Percentiles rank a stretch among this genome's conserved stretches.
Conservation (phyloP, 2,113 vertebrate genomes). For the Zeus faber region DNA sequence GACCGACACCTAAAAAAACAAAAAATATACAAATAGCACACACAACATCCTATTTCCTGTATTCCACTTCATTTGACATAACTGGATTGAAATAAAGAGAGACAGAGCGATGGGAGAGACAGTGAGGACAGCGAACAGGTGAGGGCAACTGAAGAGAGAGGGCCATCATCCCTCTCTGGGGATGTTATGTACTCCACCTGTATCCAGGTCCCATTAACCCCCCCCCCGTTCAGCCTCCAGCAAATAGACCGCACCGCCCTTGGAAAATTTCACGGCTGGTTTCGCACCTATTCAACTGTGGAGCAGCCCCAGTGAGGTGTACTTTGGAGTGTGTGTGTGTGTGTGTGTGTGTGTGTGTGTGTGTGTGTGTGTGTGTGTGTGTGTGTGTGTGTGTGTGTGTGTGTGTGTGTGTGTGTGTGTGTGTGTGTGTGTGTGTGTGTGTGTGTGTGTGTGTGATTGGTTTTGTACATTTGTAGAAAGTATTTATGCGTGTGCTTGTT, state of each 20-base stretch:
- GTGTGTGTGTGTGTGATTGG: background rate
- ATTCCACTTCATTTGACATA: too few relatives aligned
- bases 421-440: constrained; percentile 3
- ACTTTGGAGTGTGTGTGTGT: background rate
- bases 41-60: too few relatives aligned
- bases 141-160: background rate
- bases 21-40: too few relatives aligned
- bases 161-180: background rate
- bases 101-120: too few relatives aligned
- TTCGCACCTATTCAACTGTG: constrained; percentile 10
- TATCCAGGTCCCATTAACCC: constrained; percentile 9
- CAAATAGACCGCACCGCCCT: constrained; percentile 1
- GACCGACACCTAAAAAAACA: too few relatives aligned
- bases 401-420: constrained; percentile 5
- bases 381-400: constrained; percentile 4
- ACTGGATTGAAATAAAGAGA: too few relatives aligned
- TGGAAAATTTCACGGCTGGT: constrained; percentile 15
- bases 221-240: constrained; percentile 1
- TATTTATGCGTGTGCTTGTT: background rate
- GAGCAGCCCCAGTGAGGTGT: background rate
- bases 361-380: constrained; percentile 9
- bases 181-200: constrained; percentile 10
- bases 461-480: background rate
- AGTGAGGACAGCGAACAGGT: background rate
- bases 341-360: background rate